Conservation (phyloP, 1,140 invertebrate genomes). For the Ceratoteleas bidentatus region DNA sequence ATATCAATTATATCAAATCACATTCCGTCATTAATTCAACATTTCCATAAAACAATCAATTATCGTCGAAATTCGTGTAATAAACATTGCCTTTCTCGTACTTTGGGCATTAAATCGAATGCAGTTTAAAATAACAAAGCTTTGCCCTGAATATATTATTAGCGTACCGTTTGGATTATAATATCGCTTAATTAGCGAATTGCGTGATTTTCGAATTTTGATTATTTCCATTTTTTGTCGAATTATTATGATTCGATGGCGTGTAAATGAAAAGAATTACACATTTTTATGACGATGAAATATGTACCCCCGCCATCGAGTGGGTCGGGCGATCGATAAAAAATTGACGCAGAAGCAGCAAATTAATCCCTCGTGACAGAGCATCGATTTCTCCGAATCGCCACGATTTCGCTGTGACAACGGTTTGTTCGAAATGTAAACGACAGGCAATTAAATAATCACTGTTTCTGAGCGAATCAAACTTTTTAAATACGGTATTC, state of each 20-base stretch:
- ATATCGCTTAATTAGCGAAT: conserved; percentile 36
- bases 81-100: conserved; percentile 39
- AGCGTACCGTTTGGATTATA: conserved; percentile 17
- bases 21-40: conserved; percentile 30
- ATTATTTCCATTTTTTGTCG: neutral
- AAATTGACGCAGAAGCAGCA: conserved; percentile 30
- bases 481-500: conserved; percentile 10
- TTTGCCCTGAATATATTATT: conserved; percentile 40
- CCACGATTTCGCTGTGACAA: conserved; percentile 36
- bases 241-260: neutral
- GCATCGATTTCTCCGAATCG: conserved; percentile 37
- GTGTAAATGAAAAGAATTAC: conserved; percentile 23
- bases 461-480: no score
- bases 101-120: conserved; percentile 40
- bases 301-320: neutral
- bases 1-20: no score
- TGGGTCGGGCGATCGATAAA: conserved; percentile 34
- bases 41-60: conserved; percentile 34
- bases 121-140: conserved; percentile 32
- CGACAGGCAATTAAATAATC: no score
- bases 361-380: conserved; percentile 38
- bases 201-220: conserved; percentile 9
- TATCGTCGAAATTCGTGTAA: conserved; percentile 38
- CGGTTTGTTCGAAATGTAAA: conserved; percentile 10
- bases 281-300: conserved; percentile 25